phyloP scores from a whole-genome alignment of 53 echinoderm and acorn worm genomes.

The Arbacia lixula region DNA sequence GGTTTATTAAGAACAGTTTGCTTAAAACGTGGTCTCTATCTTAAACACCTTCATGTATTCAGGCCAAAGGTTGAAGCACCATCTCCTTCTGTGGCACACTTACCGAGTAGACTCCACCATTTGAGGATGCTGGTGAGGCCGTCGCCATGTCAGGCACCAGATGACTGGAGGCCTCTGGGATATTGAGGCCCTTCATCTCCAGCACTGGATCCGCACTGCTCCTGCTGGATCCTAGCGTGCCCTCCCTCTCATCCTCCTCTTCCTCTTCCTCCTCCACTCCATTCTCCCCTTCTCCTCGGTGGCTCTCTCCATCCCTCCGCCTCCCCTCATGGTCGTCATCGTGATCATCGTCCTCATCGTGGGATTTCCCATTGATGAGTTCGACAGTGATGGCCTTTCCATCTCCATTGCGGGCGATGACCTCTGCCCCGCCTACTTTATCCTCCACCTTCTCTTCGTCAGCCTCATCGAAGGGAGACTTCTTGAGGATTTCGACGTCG shows the following conservation, averaged over 20 bases:
- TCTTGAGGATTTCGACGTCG: constrained; percentile 28
- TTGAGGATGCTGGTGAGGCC: constrained; percentile 93
- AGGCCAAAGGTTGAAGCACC: too few relatives aligned
- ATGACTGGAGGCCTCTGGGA: constrained; percentile 64
- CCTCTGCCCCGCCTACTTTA: constrained; percentile 13
- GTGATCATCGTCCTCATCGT: constrained; percentile 32
- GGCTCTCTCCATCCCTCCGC: too few relatives aligned
- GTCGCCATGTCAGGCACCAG: constrained; percentile 75
- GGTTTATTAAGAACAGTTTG: too few relatives aligned
- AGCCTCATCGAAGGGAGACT: constrained; percentile 17
- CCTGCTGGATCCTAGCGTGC: constrained; percentile 9
- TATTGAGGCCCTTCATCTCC: constrained; percentile 61
- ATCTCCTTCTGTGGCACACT: too few relatives aligned
- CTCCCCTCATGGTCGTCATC: constrained; percentile 17
- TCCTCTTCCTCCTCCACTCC: constrained; percentile 7
- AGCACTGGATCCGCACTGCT: constrained; percentile 38
- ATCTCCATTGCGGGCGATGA: constrained; percentile 55
- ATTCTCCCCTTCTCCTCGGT: neutral
- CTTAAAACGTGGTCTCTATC: too few relatives aligned
- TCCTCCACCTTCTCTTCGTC: constrained; percentile 14
- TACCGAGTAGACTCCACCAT: constrained; percentile 97
- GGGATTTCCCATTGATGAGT: constrained; percentile 79
- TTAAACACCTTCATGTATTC: too few relatives aligned
- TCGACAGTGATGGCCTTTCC: constrained; percentile 78
- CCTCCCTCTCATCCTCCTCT: constrained; percentile 39